phyloP scores from a whole-genome alignment of 1,140 invertebrate species.

The Drosophila takahashii region DNA sequence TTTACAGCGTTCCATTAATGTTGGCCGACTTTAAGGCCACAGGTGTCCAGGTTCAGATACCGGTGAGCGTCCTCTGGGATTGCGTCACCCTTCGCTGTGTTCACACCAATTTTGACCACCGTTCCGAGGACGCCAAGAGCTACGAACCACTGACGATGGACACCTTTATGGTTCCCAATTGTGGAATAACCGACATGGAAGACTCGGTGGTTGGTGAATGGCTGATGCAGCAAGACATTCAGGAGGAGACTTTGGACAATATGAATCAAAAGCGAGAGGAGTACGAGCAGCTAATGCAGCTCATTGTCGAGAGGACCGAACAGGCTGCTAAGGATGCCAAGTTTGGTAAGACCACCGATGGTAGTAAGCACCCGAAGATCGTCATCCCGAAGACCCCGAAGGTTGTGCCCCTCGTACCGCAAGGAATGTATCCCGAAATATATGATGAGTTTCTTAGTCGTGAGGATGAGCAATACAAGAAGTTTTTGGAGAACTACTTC shows the following conservation, averaged over 20 bases:
- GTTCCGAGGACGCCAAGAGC: slow-evolving; percentile 60
- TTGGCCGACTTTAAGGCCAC: slow-evolving; percentile 28
- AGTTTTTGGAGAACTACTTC: slow-evolving; percentile 44
- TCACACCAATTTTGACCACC: slow-evolving; percentile 58
- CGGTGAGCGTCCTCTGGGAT: slow-evolving; percentile 45
- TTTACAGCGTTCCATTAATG: slow-evolving; percentile 45
- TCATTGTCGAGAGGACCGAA: slow-evolving; percentile 41
- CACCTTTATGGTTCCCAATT: slow-evolving; percentile 11
- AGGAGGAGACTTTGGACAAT: slow-evolving; percentile 37
- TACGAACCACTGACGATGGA: slow-evolving; percentile 16
- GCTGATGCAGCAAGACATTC: slow-evolving; percentile 59
- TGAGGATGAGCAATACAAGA: slow-evolving; percentile 52
- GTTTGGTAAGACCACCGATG: not conserved
- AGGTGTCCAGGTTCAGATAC: slow-evolving; percentile 47
- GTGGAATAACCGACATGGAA: slow-evolving; percentile 50
- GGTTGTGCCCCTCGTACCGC: slow-evolving; percentile 33
- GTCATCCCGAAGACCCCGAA: slow-evolving; percentile 47
- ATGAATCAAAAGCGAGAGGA: slow-evolving; percentile 27
- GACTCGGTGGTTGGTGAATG: slow-evolving; percentile 58
- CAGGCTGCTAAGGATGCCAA: slow-evolving; percentile 36
- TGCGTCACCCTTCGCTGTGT: slow-evolving; percentile 67
- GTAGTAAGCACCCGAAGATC: slow-evolving; percentile 4
- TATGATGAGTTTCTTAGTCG: slow-evolving; percentile 34
- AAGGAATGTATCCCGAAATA: slow-evolving; percentile 54
- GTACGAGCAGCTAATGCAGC: slow-evolving; percentile 51